A percentile compares a stretch with the other conserved stretches of the same genome.
Evolutionary conservation across 2,113 vertebrate genomes (phyloP).

Genomic region (Astur gentilis): DNA sequence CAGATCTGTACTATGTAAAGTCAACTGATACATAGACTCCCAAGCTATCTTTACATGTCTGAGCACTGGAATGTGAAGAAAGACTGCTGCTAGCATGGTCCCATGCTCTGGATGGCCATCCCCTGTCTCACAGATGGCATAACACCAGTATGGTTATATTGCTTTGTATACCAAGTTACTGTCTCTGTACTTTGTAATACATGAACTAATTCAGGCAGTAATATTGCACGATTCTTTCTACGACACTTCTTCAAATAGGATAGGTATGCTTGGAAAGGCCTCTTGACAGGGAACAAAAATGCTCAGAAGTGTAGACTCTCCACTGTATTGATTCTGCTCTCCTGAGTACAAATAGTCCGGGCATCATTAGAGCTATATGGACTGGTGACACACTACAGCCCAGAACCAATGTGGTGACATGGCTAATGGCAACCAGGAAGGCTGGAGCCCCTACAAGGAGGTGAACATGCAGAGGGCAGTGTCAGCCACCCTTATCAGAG

Average conservation of each 20-base stretch:
- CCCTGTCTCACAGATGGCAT: neutral
- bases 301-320: neutral
- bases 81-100: neutral
- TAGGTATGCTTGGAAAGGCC: neutral
- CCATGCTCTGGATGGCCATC: neutral
- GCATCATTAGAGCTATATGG: neutral
- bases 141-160: neutral
- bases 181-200: neutral
- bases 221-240: neutral
- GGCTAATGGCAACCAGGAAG: neutral
- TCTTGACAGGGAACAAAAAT: neutral
- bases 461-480: neutral
- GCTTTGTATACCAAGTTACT: neutral
- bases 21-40: neutral
- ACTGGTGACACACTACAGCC: neutral
- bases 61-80: neutral
- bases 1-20: neutral
- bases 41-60: neutral
- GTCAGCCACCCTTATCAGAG: neutral
- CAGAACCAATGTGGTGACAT: neutral
- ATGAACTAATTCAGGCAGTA: neutral
- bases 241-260: neutral
- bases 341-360: neutral
- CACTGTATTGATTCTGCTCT: neutral
- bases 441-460: neutral